These are phyloP conservation scores for Falco cherrug DNA, from an alignment of 2,797 vertebrate species.

Conservation along the genomic window DNA sequence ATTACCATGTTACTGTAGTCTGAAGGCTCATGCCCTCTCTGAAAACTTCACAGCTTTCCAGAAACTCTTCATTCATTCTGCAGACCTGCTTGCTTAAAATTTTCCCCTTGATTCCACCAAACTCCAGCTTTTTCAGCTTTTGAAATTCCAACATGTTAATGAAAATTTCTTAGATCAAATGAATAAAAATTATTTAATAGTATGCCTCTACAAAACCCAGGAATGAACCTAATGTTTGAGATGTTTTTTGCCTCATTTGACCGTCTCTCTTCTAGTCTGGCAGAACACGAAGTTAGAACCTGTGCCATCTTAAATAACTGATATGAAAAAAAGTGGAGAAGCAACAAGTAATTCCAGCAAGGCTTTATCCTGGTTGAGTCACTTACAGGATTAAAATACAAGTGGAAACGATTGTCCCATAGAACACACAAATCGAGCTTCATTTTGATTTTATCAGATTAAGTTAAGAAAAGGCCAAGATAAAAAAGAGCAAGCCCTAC, in stretches of 20 bases:
- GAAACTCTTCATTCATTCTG: conserved; percentile 77
- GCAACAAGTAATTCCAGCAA: not conserved
- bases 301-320: not conserved
- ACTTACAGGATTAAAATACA: not conserved
- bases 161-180: conserved; percentile 77
- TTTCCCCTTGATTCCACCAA: conserved; percentile 79
- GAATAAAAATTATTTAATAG: not conserved
- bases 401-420: not conserved
- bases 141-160: conserved; percentile 80
- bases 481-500: not conserved
- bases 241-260: not conserved
- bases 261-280: not conserved
- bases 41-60: conserved; percentile 74
- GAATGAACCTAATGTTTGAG: not conserved
- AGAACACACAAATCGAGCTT: not conserved
- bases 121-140: conserved; percentile 84
- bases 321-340: not conserved
- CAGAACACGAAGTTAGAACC: not conserved
- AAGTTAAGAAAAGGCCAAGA: not conserved
- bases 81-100: conserved; percentile 76
- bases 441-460: not conserved
- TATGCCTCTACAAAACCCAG: not conserved
- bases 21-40: conserved; percentile 70
- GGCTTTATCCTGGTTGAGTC: not conserved
- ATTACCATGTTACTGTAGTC: conserved; percentile 76